Base-by-base conservation (phyloP, 2,797 vertebrate genomes). In the Pelobates cultripes region DNA sequence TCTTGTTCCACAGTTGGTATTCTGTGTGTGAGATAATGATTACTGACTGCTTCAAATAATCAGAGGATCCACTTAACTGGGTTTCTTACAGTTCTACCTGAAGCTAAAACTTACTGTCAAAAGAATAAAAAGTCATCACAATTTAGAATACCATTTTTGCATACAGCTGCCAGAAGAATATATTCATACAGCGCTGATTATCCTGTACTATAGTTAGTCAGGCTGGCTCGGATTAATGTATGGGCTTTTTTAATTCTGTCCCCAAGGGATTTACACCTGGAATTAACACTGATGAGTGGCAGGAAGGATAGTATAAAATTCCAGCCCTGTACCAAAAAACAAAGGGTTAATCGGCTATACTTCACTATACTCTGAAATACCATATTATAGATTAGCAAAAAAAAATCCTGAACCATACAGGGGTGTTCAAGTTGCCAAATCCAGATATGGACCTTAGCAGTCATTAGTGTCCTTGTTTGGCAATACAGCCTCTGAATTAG, bases 151-250 rank as follows among this genome's bases (percentile, higher is more conserved):
- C 72, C 77, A 85, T 0, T 72, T 87, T 86, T 84, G 86, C 85
- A 87, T 77, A 84, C 87, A 84, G 87, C 88, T 88, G 89, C 88
- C 88, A 87, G 86, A 83, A 85, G 84, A 86, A 87, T 87, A 85
- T 85, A 84, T 82, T 86, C 87, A 44, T 78, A 68, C 45, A 47
- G 80, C 15, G 76, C 55, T 78, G 87, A 87, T 85, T 83, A 85
- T 85, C 86, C 85, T 76, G 63, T 0, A 0, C 86, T 87, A 86
- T 79, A 89, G 88, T 88, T 89, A 90, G 86, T 89, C 87, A 88
- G 86, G 87, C 85, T 9, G 0, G 75, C 70, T 83, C 85, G 82
- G 83, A 74, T 88, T 81, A 86, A 84, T 85, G 86, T 82, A 85
- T 79, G 88, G 69, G 79, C 84, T 6, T 81, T 76, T 70, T 70